These are phyloP conservation scores for Drosophila jambulina DNA, from an alignment of 1,140 invertebrate species.

Conservation along the genomic window DNA sequence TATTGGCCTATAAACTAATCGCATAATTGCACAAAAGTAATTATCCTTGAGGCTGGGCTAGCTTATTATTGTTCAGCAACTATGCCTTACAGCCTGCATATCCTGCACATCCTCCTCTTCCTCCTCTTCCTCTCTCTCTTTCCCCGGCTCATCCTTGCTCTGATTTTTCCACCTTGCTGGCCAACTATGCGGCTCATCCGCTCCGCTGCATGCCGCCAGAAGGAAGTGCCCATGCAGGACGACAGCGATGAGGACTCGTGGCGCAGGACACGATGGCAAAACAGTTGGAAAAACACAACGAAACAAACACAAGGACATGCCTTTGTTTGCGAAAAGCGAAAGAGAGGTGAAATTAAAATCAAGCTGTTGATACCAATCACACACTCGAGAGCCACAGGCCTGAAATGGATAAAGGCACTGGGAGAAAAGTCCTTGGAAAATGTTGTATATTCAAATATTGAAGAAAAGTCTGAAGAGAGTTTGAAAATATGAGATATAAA, in stretches of 20 bases:
- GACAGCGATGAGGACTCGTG: constrained; percentile 19
- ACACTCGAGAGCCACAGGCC: constrained; percentile 59
- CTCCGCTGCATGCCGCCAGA: constrained; percentile 61
- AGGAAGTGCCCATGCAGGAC: constrained; percentile 62
- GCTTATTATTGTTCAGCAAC: constrained; percentile 33
- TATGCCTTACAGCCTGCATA: constrained; percentile 31
- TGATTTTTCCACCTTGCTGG: constrained; percentile 79
- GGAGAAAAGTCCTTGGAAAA: too few species aligned
- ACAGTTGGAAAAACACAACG: constrained; percentile 40
- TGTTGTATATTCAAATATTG: too few species aligned
- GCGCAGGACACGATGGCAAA: constrained; percentile 53
- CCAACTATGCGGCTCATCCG: constrained; percentile 79
- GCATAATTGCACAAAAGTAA: constrained; percentile 81
- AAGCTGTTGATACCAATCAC: constrained; percentile 83
- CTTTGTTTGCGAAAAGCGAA: constrained; percentile 31
- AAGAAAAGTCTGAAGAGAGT: background rate
- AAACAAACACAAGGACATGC: constrained; percentile 31
- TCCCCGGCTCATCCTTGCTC: constrained; percentile 29
- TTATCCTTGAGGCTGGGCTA: constrained; percentile 53
- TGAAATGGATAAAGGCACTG: constrained; percentile 46
- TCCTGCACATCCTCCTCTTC: constrained; percentile 9
- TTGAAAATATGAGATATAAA: background rate
- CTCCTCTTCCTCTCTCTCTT: constrained; percentile 24
- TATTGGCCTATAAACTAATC: constrained; percentile 84
- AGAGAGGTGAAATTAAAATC: constrained; percentile 71